Conservation (phyloP, 2,888 invertebrate genomes). For the Ichneumoninae sp. region DNA sequence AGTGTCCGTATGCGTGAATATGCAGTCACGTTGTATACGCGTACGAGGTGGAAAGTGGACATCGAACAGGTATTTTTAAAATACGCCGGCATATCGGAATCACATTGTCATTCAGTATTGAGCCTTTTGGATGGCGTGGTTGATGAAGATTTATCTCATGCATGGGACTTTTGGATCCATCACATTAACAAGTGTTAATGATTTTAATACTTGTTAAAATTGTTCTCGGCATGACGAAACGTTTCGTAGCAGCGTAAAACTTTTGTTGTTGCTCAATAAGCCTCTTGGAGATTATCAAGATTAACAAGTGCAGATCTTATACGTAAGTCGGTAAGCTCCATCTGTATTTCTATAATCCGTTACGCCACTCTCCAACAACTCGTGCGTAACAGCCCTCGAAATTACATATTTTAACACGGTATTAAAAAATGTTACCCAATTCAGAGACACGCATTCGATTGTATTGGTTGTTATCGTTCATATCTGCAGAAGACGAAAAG, state of each 20-base stretch:
- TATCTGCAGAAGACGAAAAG: constrained; percentile 85
- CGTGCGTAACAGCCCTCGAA: not conserved
- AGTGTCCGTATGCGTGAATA: too few relatives aligned
- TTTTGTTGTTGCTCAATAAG: constrained; percentile 53
- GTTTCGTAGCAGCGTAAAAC: constrained; percentile 14
- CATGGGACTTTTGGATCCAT: constrained; percentile 4
- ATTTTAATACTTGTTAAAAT: not conserved
- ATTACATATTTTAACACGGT: not conserved
- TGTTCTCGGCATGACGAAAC: constrained; percentile 22
- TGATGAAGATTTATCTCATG: not conserved
- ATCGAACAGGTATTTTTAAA: not conserved
- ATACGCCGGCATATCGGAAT: not conserved
- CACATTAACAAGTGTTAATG: not conserved
- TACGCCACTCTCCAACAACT: not conserved
- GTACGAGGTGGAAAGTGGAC: not conserved
- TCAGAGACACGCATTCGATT: not conserved
- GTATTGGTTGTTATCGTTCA: not conserved
- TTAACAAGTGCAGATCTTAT: not conserved
- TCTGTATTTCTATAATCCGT: constrained; percentile 46
- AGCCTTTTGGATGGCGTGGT: not conserved
- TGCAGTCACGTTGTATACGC: too few relatives aligned
- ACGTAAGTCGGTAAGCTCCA: not conserved
- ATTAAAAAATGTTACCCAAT: not conserved
- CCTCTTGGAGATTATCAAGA: constrained; percentile 48
- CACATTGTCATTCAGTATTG: not conserved